Percentiles rank a stretch among this genome's conserved stretches.
Conservation (phyloP, 2,797 vertebrate species). For the Eurystomus glaucurus region DNA sequence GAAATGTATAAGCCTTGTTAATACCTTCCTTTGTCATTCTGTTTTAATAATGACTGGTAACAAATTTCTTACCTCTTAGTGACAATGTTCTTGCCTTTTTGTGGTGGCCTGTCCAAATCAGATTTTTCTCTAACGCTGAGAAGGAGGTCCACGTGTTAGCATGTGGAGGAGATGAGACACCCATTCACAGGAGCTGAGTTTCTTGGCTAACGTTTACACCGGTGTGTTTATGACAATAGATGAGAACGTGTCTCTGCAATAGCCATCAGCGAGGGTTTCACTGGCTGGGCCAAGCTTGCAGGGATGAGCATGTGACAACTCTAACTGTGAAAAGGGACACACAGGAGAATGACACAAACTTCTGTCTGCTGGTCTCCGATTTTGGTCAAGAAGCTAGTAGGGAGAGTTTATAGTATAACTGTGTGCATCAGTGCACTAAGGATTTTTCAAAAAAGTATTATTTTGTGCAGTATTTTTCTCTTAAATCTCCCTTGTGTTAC, state of each 20-base stretch:
- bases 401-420: neutral
- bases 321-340: neutral
- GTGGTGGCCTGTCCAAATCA: neutral
- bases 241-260: neutral
- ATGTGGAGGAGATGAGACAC: neutral
- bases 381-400: neutral
- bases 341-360: neutral
- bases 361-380: neutral
- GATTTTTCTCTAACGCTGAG: neutral
- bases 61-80: neutral
- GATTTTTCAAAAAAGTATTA: neutral
- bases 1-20: neutral
- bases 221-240: neutral
- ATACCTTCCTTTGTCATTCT: neutral
- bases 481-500: neutral
- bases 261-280: neutral
- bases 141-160: neutral
- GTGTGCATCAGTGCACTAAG: neutral
- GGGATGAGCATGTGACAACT: neutral
- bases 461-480: neutral
- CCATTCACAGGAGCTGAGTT: neutral
- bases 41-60: neutral
- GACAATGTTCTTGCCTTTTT: neutral
- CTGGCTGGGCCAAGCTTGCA: neutral
- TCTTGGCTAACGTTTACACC: neutral